Evolutionary conservation across 2,797 vertebrate genomes (phyloP), one percentile per base, ranked within the genome.

Genomic region (Tamandua tetradactyla): DNA sequence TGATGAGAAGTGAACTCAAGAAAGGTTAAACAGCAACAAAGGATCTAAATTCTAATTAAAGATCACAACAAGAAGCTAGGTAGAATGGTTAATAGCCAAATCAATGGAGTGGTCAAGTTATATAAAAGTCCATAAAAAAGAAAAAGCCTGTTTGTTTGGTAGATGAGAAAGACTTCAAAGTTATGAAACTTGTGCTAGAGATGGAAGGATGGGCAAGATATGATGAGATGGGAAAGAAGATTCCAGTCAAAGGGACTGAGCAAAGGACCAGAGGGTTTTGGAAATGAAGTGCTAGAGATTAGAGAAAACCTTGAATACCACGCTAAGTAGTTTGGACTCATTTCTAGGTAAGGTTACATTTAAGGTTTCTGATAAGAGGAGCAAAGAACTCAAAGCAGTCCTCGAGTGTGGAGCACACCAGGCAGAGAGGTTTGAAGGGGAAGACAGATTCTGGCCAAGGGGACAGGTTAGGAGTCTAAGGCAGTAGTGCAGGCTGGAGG

Each of bases 401-500:
- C 25, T 42, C 35, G 35, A 18, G 22, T 64, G 25, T 22, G 37
- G 75, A 42, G 8, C n/a, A 80, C 3, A 12, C 9, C 47, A 13
- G 52, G n/a, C 69, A 79, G 47, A 87, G 49, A 64, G 3, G 7
- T 20, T 32, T 84, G 42, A n/a, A 25, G 47, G 11, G 82, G 42
- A 61, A 76, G 52, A 82, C 3, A 78, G 44, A 55, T 32, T 47
- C 32, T 17, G 32, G 35, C 23, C 62, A 52, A 85, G 15, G 18
- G 3, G 25, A 44, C 18, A 18, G 10, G 15, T 11, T 22, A 35
- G 62, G 25, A 40, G 37, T 25, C 35, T 68, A 3, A 17, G 76
- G 18, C 12, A 55, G 0, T 1, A 8, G 17, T 2, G 1, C 3
- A 69, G 72, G 5, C n/a, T 47, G 32, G 1, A 2, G 64, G 52